Evolutionary conservation across 2,888 invertebrate genomes (phyloP), one percentile per base, ranked within the genome.

Genomic region (Scrobipalpa costella): DNA sequence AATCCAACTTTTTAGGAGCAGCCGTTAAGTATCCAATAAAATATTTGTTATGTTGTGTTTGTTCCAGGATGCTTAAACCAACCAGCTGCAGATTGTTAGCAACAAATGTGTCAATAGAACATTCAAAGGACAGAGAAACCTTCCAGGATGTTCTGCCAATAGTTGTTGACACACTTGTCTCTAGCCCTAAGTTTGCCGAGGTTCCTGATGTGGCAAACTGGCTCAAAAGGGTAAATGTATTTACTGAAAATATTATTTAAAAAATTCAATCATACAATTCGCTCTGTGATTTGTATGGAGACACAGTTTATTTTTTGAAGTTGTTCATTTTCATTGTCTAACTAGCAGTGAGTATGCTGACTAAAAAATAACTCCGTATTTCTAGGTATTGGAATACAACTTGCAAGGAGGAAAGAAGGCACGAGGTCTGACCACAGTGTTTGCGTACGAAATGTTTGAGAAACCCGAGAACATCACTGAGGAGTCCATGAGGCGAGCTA

Each of bases 391-490:
- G 65, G 95, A 98, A 76, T 97, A 98, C 84, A 98, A 98, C 87
- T 95, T 98, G 6, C 95, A 95, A 0, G 94, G 94, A 69, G 98
- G 98, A 0, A 98, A 98, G 85, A 96, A 95, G 80, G 94, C 93
- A 68, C 92, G 97, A 68, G 96, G 95, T 0, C 79, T 96, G 13
- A 90, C 95, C 0, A 92, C 95, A 6, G 94, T 96, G 1, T 87
- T 94, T 47, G 93, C 96, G 0, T 96, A 95, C 77, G 95, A 94
- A 76, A 93, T 93, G 81, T 82, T 97, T 55, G 94, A 93, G 70
- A 86, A 92, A 55, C 91, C 93, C 0, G 88, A 93, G 61, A 90
- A 94, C 65, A 82, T 95, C 0, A 95, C 95, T 0, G 94, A 95
- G 0, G 95, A 96, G 61, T 95, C 95, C 71, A 81, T 97, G 47